Evolutionary conservation across 2,888 invertebrate species (phyloP), one percentile per base, ranked within the genome.

Genomic region (Zygaena filipendulae): DNA sequence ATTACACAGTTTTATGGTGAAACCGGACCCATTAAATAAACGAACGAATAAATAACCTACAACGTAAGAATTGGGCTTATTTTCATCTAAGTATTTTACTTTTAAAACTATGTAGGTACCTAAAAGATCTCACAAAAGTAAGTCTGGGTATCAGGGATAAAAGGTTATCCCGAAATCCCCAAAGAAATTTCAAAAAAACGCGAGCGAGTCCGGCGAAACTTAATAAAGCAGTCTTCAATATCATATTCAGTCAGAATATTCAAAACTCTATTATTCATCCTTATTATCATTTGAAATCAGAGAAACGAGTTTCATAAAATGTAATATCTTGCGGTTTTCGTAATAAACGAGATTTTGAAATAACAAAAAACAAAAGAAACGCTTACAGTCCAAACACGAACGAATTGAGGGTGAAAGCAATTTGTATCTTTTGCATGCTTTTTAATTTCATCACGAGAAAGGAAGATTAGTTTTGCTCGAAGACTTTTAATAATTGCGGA

Each of bases 401-500:
- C 54, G 59, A 67, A 69, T 68, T 62, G 69, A 63, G 63, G 56
- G n/a, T n/a, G 51, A 49, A 55, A 59, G 59, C 63, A 69, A 70
- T 72, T n/a, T 72, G 61, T 69, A 69, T 62, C 57, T 62, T 57
- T 66, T 63, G 66, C 69, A 69, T 67, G 64, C 61, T 72, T 66
- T 71, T 71, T 71, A 72, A 72, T 71, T 70, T 67, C 52, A 64
- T 59, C 53, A 50, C 47, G 51, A 56, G 59, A 54, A 53, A 60
- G 60, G 64, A 63, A 68, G 62, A 66, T 67, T 63, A 62, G 58
- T 60, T 60, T 55, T 54, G 53, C 57, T 56, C n/a, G n/a, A n/a
- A n/a, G n/a, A n/a, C n/a, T n/a, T n/a, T n/a, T n/a, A n/a, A n/a
- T n/a, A n/a, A n/a, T n/a, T n/a, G n/a, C n/a, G n/a, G n/a, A n/a